Conservation (phyloP, 2,888 invertebrate genomes). For the Drosophila subsilvestris region DNA sequence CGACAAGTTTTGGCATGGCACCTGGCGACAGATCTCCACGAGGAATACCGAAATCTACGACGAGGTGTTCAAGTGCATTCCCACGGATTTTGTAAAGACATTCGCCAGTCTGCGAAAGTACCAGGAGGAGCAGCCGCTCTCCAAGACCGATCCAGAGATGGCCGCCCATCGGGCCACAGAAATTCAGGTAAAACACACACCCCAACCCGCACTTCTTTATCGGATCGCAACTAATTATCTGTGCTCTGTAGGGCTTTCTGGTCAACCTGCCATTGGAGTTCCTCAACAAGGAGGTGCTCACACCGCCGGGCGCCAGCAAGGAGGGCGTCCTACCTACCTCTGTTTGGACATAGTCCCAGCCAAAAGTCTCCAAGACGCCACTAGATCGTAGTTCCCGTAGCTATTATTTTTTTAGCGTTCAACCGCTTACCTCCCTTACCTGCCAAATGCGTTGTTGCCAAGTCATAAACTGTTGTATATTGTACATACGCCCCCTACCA, state of each 20-base stretch:
- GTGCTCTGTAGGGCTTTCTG: constrained; percentile 88
- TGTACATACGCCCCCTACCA: constrained; percentile 34
- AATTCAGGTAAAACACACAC: constrained; percentile 86
- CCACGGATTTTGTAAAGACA: constrained; percentile 91
- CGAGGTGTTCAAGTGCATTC: constrained; percentile 95
- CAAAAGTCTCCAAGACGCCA: constrained; percentile 64
- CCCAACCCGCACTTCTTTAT: background rate
- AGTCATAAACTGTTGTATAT: constrained; percentile 46
- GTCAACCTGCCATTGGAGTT: constrained; percentile 96
- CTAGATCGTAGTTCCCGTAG: constrained; percentile 26
- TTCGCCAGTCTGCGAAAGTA: constrained; percentile 91
- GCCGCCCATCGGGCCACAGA: constrained; percentile 90
- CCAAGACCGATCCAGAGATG: constrained; percentile 88
- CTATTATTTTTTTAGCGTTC: constrained; percentile 3
- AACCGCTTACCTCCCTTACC: constrained; percentile 36
- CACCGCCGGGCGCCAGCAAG: constrained; percentile 92
- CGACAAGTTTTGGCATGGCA: constrained; percentile 92
- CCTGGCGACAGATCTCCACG: constrained; percentile 92
- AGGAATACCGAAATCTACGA: constrained; percentile 95
- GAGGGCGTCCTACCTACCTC: constrained; percentile 97
- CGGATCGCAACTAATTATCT: too few species aligned
- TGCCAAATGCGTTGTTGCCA: constrained; percentile 72
- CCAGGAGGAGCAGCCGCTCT: constrained; percentile 90
- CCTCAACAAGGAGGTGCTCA: constrained; percentile 93
- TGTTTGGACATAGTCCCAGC: constrained; percentile 91